Evolutionary conservation across 2,113 vertebrate species (phyloP).

Genomic region (Tenebrosternarchus preto): DNA sequence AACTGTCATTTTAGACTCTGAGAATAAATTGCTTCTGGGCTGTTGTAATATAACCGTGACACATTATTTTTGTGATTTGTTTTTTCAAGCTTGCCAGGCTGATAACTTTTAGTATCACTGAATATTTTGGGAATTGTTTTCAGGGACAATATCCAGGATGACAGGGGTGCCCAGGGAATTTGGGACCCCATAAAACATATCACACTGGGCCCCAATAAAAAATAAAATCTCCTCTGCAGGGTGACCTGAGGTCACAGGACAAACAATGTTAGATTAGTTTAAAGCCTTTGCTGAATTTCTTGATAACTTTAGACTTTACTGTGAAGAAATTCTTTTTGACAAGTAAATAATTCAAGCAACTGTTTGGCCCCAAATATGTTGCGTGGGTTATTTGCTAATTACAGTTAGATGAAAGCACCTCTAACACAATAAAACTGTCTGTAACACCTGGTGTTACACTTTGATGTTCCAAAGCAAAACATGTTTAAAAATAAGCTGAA

Average conservation of each 20-base stretch:
- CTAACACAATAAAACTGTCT: too few relatives aligned
- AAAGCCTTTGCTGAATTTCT: not conserved
- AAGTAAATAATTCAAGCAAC: too few relatives aligned
- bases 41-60: constrained; percentile 30
- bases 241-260: not conserved
- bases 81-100: not conserved
- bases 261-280: not conserved
- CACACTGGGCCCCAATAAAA: too few relatives aligned
- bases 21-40: constrained; percentile 56
- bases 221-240: too few relatives aligned
- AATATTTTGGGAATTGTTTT: not conserved
- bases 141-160: not conserved
- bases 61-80: not conserved
- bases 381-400: too few relatives aligned
- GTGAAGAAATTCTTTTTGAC: too few relatives aligned
- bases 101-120: not conserved
- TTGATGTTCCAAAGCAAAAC: too few relatives aligned
- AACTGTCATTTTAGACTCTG: constrained; percentile 50
- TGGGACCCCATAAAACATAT: too few relatives aligned
- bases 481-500: too few relatives aligned
- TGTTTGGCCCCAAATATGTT: too few relatives aligned
- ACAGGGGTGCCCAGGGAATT: not conserved
- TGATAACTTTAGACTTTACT: not conserved
- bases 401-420: too few relatives aligned
- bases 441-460: too few relatives aligned